A percentile compares a stretch with the other conserved stretches of the same genome.
Conservation (phyloP, 2,888 invertebrate species). For the Eupithecia exiguata region DNA sequence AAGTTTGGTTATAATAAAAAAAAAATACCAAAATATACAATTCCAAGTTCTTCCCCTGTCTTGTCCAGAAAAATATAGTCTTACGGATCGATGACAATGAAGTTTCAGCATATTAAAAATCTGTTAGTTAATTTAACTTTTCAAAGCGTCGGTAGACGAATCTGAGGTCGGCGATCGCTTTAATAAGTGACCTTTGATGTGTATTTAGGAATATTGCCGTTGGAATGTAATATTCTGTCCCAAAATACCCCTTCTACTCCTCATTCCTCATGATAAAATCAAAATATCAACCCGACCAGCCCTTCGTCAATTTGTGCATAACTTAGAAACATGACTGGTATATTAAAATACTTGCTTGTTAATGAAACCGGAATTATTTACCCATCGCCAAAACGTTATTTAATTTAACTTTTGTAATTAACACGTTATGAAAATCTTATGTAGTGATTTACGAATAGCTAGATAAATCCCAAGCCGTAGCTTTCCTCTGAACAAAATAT, state of each 20-base stretch:
- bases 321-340: constrained; percentile 23
- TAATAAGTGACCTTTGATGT: constrained; percentile 2
- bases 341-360: constrained; percentile 36
- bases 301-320: constrained; percentile 30
- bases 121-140: neutral
- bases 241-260: constrained; percentile 14
- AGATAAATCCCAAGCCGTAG: neutral
- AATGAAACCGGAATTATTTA: constrained; percentile 32
- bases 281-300: constrained; percentile 21
- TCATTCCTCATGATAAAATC: constrained; percentile 22
- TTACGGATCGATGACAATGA: too few relatives aligned
- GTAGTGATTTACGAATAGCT: constrained; percentile 16
- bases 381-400: constrained; percentile 29
- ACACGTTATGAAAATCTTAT: constrained; percentile 32
- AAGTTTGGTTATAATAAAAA: too few relatives aligned
- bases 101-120: too few relatives aligned
- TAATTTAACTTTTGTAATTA: constrained; percentile 32
- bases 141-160: neutral
- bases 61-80: too few relatives aligned
- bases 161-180: neutral
- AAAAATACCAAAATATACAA: too few relatives aligned
- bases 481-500: too few relatives aligned
- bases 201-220: neutral
- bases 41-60: too few relatives aligned
- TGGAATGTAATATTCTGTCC: constrained; percentile 24